Evolutionary conservation across 2,797 vertebrate genomes (phyloP), one percentile per base, ranked within the genome.

Genomic region (Clarias laeviceps): DNA sequence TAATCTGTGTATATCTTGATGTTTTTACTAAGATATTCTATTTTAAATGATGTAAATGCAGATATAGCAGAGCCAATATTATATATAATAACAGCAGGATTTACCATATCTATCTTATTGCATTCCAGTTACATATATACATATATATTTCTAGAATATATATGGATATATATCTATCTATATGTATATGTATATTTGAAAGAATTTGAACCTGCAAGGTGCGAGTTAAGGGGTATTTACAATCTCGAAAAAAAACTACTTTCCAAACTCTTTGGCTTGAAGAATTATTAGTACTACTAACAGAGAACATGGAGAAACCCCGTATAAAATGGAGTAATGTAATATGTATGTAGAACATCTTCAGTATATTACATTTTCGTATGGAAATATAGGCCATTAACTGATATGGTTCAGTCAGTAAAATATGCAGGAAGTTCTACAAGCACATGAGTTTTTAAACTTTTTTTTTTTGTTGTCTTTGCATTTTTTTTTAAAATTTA

Each of bases 21-120:
- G 98, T 99, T 99, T 99, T 99, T 99, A 99, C 97, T 99, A 98
- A 98, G 97, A 99, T 99, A 97, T 98, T 99, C 97, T 98, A 99
- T 99, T 99, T 99, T 99, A 99, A 99, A 99, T 96, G 93, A 99
- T 98, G 97, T 99, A 98, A 97, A 99, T 99, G 96, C 96, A 98
- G 96, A 98, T 97, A 97, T 98, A 98, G 94, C 93, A 95, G 94
- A 95, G 94, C 93, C 94, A 94, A 95, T 95, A 95, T 94, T 93
- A 95, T 94, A 94, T 94, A 96, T n/a, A 54, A 74, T 65, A 78
- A 68, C 81, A 96, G 97, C 96, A 96, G 96, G 97, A 96, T 97
- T 97, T 92, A 95, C 94, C 90, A 96, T 97, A 94, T 95, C 95
- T 97, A 97, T 96, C 94, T 96, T 97, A 95, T 96, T 96, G 96